A percentile compares a stretch with the other conserved stretches of the same genome.
Evolutionary conservation across 92 coral and sea anemone species (phyloP).

Genomic region (Virgularia gustaviana): DNA sequence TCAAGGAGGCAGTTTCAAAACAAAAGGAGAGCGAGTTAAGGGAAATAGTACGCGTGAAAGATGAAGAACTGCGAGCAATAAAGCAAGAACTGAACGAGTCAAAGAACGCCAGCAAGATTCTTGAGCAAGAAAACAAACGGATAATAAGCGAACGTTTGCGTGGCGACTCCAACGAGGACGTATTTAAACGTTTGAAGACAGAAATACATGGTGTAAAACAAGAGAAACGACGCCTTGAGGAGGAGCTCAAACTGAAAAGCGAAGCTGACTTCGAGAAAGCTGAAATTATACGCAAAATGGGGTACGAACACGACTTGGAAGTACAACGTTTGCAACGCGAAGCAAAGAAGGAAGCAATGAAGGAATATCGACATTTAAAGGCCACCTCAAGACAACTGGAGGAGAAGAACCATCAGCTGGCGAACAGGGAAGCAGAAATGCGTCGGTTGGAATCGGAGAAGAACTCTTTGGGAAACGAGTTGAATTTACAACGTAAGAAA

Average conservation of each 20-base stretch:
- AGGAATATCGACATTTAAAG: conserved; percentile 82
- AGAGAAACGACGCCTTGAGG: conserved; percentile 79
- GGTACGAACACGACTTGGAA: conserved; percentile 83
- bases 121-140: conserved; percentile 78
- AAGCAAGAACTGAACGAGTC: conserved; percentile 76
- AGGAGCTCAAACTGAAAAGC: conserved; percentile 64
- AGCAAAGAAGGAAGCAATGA: conserved; percentile 81
- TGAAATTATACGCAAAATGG: conserved; percentile 77
- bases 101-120: conserved; percentile 70
- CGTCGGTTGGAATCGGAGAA: conserved; percentile 81
- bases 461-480: conserved; percentile 51
- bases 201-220: conserved; percentile 67
- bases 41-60: conserved; percentile 81
- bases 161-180: conserved; percentile 60
- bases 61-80: conserved; percentile 84
- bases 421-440: conserved; percentile 81
- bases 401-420: conserved; percentile 79
- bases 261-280: conserved; percentile 91
- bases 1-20: conserved; percentile 60
- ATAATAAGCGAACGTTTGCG: conserved; percentile 56
- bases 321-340: conserved; percentile 69
- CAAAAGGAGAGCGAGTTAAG: conserved; percentile 88
- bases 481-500: conserved; percentile 50
- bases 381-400: conserved; percentile 77
- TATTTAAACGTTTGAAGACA: conserved; percentile 63